Evolutionary conservation across 2,797 vertebrate species (phyloP).

Genomic region (Erpetoichthys calabaricus): DNA sequence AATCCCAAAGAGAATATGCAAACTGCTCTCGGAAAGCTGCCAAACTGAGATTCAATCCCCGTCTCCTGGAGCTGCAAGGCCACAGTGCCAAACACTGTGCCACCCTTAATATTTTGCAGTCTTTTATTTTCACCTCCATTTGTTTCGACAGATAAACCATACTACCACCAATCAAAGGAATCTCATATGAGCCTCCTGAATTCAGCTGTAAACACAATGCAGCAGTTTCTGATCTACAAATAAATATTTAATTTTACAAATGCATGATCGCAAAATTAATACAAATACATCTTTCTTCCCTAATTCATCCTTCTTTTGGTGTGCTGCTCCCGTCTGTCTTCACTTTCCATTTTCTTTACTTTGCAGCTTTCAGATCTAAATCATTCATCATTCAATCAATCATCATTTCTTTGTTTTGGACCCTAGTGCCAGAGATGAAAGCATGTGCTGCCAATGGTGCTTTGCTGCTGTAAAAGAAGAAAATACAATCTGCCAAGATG

Average conservation of each 20-base stretch:
- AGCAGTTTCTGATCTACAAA: slow-evolving; percentile 27
- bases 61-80: no score
- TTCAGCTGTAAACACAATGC: slow-evolving; percentile 21
- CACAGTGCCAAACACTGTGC: no score
- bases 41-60: no score
- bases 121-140: no score
- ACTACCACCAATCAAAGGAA: slow-evolving; percentile 27
- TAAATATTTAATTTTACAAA: slow-evolving; percentile 51
- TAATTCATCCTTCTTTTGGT: slow-evolving; percentile 32
- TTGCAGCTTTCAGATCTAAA: slow-evolving; percentile 59
- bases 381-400: slow-evolving; percentile 76
- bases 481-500: slow-evolving; percentile 67
- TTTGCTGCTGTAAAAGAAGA: slow-evolving; percentile 65
- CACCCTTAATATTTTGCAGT: no score
- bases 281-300: slow-evolving; percentile 35
- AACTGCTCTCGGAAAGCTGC: no score
- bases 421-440: slow-evolving; percentile 68
- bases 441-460: slow-evolving; percentile 56
- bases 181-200: slow-evolving; percentile 13
- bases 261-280: slow-evolving; percentile 49
- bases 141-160: no score
- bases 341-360: slow-evolving; percentile 23
- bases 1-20: no score
- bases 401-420: slow-evolving; percentile 74
- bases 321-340: not conserved